Conservation (phyloP, 2,113 vertebrate species). For the Tretioscincus oriximinensis region DNA sequence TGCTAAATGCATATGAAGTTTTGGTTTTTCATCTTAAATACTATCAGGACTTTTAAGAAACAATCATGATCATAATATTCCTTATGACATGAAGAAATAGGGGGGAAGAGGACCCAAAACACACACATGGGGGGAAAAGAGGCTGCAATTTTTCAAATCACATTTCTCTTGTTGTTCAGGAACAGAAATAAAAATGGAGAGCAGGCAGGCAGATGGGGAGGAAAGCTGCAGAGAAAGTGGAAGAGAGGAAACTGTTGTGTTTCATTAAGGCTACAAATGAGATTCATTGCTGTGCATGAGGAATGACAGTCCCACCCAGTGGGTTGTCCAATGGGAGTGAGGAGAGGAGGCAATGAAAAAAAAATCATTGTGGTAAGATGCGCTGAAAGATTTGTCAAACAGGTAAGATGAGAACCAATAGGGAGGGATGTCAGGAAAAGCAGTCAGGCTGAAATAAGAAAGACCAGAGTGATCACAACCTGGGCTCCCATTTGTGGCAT, state of each 20-base stretch:
- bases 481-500: background rate
- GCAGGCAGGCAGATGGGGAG: background rate
- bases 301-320: background rate
- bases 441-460: background rate
- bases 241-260: conserved; percentile 9
- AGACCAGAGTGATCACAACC: background rate
- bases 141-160: background rate
- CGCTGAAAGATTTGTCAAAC: conserved; percentile 3
- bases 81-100: background rate
- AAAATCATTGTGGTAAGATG: conserved; percentile 2
- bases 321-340: background rate
- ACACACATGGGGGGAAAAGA: background rate
- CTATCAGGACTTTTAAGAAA: background rate
- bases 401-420: background rate
- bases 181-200: conserved; percentile 14
- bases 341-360: background rate
- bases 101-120: too few relatives aligned
- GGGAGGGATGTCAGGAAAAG: background rate
- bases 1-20: background rate
- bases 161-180: background rate
- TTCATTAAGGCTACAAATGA: background rate
- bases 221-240: background rate
- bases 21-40: background rate
- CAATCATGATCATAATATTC: background rate
- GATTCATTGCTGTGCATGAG: background rate